phyloP scores from a whole-genome alignment of 2,113 vertebrate genomes.

The Taxidea taxus region DNA sequence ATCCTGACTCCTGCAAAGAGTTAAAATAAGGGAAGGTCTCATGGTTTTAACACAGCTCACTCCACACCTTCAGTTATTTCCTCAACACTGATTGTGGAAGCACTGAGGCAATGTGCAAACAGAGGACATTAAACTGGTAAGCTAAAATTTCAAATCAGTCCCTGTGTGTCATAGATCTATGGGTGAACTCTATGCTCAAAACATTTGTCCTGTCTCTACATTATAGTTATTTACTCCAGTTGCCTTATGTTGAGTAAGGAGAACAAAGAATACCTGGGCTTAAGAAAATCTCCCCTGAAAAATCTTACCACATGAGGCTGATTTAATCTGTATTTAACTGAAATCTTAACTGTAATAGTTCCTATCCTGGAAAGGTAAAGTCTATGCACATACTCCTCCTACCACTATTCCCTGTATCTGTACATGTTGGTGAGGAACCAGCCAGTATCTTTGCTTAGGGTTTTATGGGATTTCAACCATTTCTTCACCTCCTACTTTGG shows the following conservation, averaged over 20 bases:
- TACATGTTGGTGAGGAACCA: background rate
- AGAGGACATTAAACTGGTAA: background rate
- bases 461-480: background rate
- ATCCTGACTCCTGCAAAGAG: background rate
- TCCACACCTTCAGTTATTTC: background rate
- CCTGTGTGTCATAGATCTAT: background rate
- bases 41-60: background rate
- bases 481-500: background rate
- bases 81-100: slow-evolving; percentile 10
- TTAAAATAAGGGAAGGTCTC: background rate
- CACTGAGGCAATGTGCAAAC: background rate
- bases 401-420: background rate
- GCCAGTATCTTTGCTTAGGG: background rate
- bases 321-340: background rate
- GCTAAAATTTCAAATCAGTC: background rate
- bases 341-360: background rate
- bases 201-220: background rate
- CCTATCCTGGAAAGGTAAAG: background rate
- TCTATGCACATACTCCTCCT: background rate
- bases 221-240: background rate
- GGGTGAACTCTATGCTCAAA: background rate
- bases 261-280: background rate
- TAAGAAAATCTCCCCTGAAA: background rate
- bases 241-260: background rate
- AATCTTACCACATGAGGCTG: background rate